These are phyloP conservation scores for Calosoma granatense DNA, from an alignment of 1,140 invertebrate species.

Conservation along the genomic window DNA sequence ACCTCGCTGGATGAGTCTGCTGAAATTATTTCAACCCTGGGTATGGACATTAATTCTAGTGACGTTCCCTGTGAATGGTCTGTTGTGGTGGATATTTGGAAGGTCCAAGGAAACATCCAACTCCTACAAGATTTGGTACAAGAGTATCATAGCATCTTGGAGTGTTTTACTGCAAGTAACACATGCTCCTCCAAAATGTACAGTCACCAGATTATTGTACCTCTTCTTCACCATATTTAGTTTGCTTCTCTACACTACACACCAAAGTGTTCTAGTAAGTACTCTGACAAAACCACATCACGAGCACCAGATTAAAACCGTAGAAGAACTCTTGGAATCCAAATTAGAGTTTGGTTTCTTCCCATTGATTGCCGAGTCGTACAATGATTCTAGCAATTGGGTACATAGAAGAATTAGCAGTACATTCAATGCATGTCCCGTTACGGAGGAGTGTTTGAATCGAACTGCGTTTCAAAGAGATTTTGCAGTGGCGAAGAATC, in stretches of 20 bases:
- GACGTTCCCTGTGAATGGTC: neutral
- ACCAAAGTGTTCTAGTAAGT: neutral
- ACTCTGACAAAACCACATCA: neutral
- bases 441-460: neutral
- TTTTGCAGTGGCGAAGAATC: slow-evolving; percentile 10
- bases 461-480: neutral
- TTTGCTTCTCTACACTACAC: neutral
- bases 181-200: neutral
- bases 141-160: neutral
- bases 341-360: neutral
- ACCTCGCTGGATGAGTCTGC: neutral
- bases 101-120: neutral
- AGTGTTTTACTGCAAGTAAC: neutral
- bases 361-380: neutral
- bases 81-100: neutral
- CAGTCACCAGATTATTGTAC: neutral
- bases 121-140: neutral
- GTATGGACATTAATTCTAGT: neutral
- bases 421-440: neutral
- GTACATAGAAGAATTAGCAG: neutral
- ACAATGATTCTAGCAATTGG: neutral
- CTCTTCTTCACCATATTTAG: neutral
- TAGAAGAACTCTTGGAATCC: neutral
- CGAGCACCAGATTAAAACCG: neutral
- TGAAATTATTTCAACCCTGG: neutral